A percentile compares a stretch with the other conserved stretches of the same genome.
These are phyloP conservation scores for Hipposideros armiger DNA, from an alignment of 2,113 vertebrate genomes.

Conservation along the genomic window DNA sequence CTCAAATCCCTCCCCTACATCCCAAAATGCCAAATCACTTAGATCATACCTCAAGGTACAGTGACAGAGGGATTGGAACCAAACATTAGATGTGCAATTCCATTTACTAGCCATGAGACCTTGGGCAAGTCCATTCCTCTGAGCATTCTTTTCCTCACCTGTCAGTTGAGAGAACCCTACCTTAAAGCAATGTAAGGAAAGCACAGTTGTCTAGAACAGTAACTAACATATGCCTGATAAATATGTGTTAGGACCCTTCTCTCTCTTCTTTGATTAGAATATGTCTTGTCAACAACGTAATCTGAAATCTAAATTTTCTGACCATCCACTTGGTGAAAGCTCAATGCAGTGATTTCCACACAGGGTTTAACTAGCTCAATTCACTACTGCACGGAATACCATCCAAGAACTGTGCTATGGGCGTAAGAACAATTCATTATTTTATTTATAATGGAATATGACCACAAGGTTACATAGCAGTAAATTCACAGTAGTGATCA, in stretches of 20 bases:
- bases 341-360: not conserved
- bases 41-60: not conserved
- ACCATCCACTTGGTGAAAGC: not conserved
- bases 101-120: not conserved
- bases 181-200: not conserved
- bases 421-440: not conserved
- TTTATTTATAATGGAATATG: conserved; percentile 57
- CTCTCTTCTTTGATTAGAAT: not conserved
- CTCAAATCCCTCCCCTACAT: not conserved
- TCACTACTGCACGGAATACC: not conserved
- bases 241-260: not conserved
- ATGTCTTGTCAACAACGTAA: not conserved
- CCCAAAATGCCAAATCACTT: not conserved
- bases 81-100: not conserved
- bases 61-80: not conserved
- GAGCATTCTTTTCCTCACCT: not conserved
- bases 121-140: not conserved
- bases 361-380: not conserved
- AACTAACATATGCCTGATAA: not conserved
- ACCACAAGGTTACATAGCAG: conserved; percentile 45
- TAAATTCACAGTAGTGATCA: conserved; percentile 71
- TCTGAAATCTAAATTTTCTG: not conserved
- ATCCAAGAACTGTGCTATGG: not conserved
- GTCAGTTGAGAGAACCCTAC: not conserved
- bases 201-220: not conserved